Base-by-base conservation (phyloP, 2,797 vertebrate genomes). In the Chaetophractus vellerosus region DNA sequence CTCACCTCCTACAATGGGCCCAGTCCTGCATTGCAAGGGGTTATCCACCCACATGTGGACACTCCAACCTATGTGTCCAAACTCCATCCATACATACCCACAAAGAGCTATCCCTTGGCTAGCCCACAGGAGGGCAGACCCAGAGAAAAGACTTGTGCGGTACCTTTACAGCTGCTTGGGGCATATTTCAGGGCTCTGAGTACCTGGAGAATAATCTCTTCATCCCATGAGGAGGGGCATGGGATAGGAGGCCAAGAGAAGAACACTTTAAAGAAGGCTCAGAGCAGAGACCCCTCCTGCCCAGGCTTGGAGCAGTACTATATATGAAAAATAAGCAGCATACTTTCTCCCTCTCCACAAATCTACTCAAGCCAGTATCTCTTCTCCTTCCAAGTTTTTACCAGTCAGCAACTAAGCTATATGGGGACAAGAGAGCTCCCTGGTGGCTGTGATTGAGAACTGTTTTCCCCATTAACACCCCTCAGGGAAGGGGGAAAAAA, bases 21-120 rank as follows among this genome's bases (percentile, higher is more conserved):
- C 31, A 92, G 74, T n/a, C 41, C n/a, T 63, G 41, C n/a, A 88
- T 0, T 75, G 19, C 72, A 88, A 92, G 86, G 23, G 78, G 59
- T 84, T 88, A 88, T 4, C 63, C 2, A 72, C 4, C 6, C 21
- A 59, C 10, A 45, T 31, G 14, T 38, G 9, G 14, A 36, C 4
- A 91, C 31, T 11, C 33, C 18, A 52, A 38, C 9, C 21, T 85
- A 19, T 23, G 61, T 21, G 55, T 24, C 6, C 48, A 48, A 59
- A 36, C 19, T 38, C 59, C n/a, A 83, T 74, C 12, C 12, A 11
- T 33, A 57, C 23, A 41, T n/a, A 82, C 21, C 31, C 9, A 55
- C 26, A 63, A 3, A 72, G 14, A 92, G 21, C 55, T 38, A 31
- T 7, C 5, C 9, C 26, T 88, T 88, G 41, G 21, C 31, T 75